Evolutionary conservation across 2,888 invertebrate species (phyloP).

Genomic region (Ophioninae sp.): DNA sequence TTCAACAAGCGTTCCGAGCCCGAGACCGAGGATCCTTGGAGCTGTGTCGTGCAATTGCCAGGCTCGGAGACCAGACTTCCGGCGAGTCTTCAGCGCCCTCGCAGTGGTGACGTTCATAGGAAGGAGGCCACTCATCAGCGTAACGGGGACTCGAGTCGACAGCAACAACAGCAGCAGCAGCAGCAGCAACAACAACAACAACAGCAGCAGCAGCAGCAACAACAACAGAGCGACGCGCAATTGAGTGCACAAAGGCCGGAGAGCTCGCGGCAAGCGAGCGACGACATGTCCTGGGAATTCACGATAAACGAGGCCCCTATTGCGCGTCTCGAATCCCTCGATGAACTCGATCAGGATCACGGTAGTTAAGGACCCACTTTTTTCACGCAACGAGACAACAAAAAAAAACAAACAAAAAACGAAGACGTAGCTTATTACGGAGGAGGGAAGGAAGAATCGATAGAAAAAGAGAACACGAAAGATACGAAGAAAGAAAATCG

Average conservation of each 20-base stretch:
- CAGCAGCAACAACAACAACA: constrained; percentile 52
- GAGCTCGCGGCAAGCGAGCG: constrained; percentile 76
- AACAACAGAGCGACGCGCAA: constrained; percentile 51
- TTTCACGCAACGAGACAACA: too few species aligned
- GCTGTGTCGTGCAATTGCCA: constrained; percentile 71
- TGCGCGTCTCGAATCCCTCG: constrained; percentile 86
- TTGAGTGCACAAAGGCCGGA: constrained; percentile 69
- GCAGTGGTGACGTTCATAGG: constrained; percentile 73
- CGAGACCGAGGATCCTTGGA: constrained; percentile 78
- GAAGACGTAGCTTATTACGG: not conserved
- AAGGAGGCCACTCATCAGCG: constrained; percentile 69
- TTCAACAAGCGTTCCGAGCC: constrained; percentile 78
- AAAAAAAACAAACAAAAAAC: constrained; percentile 22
- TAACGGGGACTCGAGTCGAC: constrained; percentile 44
- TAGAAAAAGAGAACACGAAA: not conserved
- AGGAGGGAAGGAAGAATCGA: not conserved
- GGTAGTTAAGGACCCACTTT: constrained; percentile 71
- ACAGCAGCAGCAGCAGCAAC: constrained; percentile 47
- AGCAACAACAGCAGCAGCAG: constrained; percentile 49
- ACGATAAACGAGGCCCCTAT: constrained; percentile 83
- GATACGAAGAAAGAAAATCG: constrained; percentile 45
- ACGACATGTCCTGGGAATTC: constrained; percentile 79
- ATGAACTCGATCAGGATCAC: constrained; percentile 84
- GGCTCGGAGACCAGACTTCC: constrained; percentile 63
- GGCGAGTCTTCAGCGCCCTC: constrained; percentile 68